Base-by-base conservation (phyloP, 2,888 invertebrate genomes). In the Strigamia transsilvanica region DNA sequence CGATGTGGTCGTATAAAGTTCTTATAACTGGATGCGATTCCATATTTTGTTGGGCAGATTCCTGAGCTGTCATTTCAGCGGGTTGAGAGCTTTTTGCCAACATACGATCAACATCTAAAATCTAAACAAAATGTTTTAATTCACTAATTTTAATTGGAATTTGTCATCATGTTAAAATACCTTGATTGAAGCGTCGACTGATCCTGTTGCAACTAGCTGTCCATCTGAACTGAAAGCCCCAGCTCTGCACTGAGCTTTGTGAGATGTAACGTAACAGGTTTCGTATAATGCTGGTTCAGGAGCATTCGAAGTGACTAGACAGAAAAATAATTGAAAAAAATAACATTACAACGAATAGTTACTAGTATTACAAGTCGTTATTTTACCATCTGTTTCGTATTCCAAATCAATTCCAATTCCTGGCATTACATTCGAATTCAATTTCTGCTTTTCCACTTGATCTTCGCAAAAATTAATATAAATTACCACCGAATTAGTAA, bases 101-200 rank as follows among this genome's bases (percentile, higher is more conserved):
- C 97, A 99, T 99, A 83, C 99, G 92, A 86, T 99, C 99, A n/a
- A 99, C 99, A 87, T 99, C 99, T 84, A 99, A 89, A 86, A 99
- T 98, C 93, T 93, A 86, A 32, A 80, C 15, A 34, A n/a, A 23
- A n/a, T 77, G 1, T 18, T 2, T 23, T 27, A 27, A 56, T 56
- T 6, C 6, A n/a, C 10, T 9, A 32, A 18, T 32, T 23, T 46
- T 38, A 13, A 32, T 41, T 51, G 21, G 5, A 56, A 7, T 23
- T 2, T 38, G 5, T 18, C 3, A 77, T 56, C 18, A n/a, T 32
- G 1, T 2, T 77, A 18, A 23, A 80, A 83, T 86, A 93, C 93
- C 90, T 99, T 99, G 83, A 99, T 99, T 84, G 98, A 98, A 1
- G 99, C 97, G 88, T 99, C 99, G 0, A 96, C 97, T 85, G 98